Conservation (phyloP, 37 sponge, comb jelly and placozoan genomes). For the Lycopodina hypogea region DNA sequence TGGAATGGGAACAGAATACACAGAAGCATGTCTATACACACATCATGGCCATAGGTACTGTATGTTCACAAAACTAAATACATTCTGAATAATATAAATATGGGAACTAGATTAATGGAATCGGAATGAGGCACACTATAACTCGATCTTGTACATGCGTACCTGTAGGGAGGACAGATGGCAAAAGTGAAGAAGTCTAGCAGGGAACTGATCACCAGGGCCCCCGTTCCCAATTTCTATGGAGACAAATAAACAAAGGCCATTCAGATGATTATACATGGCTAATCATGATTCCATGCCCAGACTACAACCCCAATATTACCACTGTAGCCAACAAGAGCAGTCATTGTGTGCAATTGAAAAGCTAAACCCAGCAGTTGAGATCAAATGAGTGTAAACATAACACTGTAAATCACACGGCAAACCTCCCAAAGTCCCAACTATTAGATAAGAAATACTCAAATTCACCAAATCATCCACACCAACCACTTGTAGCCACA, state of each 20-base stretch:
- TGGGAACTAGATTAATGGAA: not conserved
- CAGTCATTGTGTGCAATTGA: slow-evolving; percentile 85
- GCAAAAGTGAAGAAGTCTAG: slow-evolving; percentile 99
- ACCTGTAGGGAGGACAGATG: slow-evolving; percentile 97
- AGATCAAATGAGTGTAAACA: no score
- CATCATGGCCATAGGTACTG: slow-evolving; percentile 69
- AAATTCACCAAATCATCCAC: no score
- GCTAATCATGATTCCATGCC: not conserved
- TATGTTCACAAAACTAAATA: slow-evolving; percentile 83
- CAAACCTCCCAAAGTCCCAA: no score
- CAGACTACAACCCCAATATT: no score
- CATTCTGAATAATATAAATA: not conserved
- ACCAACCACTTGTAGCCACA: no score
- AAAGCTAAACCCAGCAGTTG: no score
- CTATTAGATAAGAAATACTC: no score
- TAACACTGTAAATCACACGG: no score
- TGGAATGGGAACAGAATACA: slow-evolving; percentile 22
- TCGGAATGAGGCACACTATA: not conserved
- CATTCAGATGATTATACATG: not conserved
- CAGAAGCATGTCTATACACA: not conserved
- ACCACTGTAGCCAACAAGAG: slow-evolving; percentile 84
- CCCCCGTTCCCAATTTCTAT: slow-evolving; percentile 81
- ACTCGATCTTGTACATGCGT: not conserved
- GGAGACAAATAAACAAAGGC: not conserved
- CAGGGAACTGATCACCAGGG: slow-evolving; percentile 91